phyloP scores from a whole-genome alignment of 2,888 invertebrate species.

The Hecatera dysodea region DNA sequence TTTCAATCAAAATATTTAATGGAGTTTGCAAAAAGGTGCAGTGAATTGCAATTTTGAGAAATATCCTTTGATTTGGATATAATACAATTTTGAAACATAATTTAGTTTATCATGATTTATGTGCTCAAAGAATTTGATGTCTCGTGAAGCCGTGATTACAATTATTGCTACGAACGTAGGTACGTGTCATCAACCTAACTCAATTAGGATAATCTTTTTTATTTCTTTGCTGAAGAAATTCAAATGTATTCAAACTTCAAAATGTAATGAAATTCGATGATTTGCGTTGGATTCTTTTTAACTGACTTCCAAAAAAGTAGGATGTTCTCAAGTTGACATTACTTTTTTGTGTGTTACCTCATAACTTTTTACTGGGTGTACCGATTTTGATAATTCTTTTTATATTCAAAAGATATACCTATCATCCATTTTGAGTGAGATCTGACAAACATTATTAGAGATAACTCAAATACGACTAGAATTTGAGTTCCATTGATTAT shows the following conservation, averaged over 20 bases:
- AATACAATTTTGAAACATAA: conserved; percentile 6
- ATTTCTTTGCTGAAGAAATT: not conserved
- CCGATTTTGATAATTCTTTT: no score
- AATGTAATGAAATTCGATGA: not conserved
- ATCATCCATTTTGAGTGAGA: no score
- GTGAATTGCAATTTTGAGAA: conserved; percentile 7
- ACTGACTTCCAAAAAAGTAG: no score
- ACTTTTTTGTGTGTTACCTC: no score
- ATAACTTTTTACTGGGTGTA: no score
- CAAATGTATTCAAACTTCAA: not conserved
- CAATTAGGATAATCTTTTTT: not conserved
- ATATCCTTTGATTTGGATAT: conserved; percentile 14
- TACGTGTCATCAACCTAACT: conserved; percentile 8
- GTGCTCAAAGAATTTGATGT: not conserved
- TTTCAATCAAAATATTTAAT: conserved; percentile 7
- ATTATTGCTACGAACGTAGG: not conserved
- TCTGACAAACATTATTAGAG: no score
- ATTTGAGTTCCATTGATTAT: no score
- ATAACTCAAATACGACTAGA: no score
- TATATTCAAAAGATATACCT: no score
- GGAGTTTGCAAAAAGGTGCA: conserved; percentile 11
- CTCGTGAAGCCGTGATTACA: not conserved
- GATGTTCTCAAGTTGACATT: no score
- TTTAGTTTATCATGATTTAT: conserved; percentile 12
- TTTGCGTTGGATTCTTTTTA: no score